Base-by-base conservation (phyloP, 1,140 invertebrate species). In the Nasonia vitripennis region DNA sequence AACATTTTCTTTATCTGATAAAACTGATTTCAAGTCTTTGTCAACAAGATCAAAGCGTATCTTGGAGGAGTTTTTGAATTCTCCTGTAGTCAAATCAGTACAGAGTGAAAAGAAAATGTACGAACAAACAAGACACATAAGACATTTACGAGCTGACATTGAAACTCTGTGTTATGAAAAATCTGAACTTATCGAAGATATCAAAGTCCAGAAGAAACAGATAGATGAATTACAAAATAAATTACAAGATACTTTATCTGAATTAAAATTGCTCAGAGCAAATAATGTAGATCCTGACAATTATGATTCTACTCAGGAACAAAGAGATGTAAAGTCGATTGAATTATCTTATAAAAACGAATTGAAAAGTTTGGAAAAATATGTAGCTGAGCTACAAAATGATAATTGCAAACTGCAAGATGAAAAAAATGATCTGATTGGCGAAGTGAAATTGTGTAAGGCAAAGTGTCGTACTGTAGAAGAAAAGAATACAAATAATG, bases 91-190 rank as follows among this genome's bases (percentile, higher is more conserved):
- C 4, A 75, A 86, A 34, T 91, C 91, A 34, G 89, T 89, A 5
- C 89, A 91, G 14, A 90, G 85, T 55, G 83, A 91, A 45, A 90
- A 89, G 67, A 87, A 91, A n/a, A 85, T 92, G 2, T 90, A 87
- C 48, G 90, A 93, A 41, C 89, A 89, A 48, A 88, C 88, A 80
- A 88, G 88, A 2, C 91, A 93, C 80, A 77, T 93, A 20, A 88
- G 90, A 77, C 78, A 85, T 3, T 85, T 93, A 3, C 88, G 70
- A 77, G 89, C 89, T 23, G 90, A 91, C 67, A 71, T 93, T 27
- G 91, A 92, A 85, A 89, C 90, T 0, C 90, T 92, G 74, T 86
- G 89, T 27, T 93, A 90, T 86, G 92, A 92, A 74, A 93, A 93
- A 84, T 83, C 87, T 7, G 92, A 93, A 83, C 82, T 93, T 17